Percentiles rank a stretch among this genome's conserved stretches.
phyloP scores from a whole-genome alignment of 2,797 vertebrate genomes.

The Trichosurus vulpecula region DNA sequence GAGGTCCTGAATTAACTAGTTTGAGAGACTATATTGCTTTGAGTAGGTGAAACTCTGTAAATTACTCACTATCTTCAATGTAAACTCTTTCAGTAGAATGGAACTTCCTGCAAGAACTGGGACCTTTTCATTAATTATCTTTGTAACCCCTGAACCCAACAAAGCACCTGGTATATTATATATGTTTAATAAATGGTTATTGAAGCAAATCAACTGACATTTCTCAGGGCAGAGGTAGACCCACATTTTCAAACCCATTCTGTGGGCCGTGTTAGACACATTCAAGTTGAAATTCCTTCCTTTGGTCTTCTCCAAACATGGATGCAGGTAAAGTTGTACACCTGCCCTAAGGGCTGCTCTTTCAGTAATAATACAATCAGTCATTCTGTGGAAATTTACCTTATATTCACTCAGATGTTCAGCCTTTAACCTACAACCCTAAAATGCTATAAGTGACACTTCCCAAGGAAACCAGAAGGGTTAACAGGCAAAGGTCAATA shows the following conservation, averaged over 20 bases:
- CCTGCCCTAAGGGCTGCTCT: neutral
- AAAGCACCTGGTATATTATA: neutral
- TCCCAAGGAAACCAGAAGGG: neutral
- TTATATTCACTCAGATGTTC: slow-evolving; percentile 17
- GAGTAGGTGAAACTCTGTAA: neutral
- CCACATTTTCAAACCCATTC: neutral
- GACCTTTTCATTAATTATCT: neutral
- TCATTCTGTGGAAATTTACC: neutral
- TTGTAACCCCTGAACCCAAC: neutral
- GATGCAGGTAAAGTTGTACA: neutral
- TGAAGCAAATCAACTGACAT: neutral
- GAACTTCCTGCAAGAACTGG: neutral
- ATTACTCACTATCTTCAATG: neutral
- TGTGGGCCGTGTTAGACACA: neutral
- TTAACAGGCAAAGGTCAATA: neutral
- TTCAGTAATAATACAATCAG: neutral
- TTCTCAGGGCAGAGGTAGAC: neutral
- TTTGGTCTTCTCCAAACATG: neutral
- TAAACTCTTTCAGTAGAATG: neutral
- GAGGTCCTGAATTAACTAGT: neutral
- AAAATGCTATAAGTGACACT: neutral
- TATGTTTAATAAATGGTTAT: neutral
- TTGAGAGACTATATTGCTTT: neutral
- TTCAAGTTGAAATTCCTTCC: neutral
- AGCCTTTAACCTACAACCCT: neutral